phyloP scores from a whole-genome alignment of 2,888 invertebrate species.

The Plutella xylostella region DNA sequence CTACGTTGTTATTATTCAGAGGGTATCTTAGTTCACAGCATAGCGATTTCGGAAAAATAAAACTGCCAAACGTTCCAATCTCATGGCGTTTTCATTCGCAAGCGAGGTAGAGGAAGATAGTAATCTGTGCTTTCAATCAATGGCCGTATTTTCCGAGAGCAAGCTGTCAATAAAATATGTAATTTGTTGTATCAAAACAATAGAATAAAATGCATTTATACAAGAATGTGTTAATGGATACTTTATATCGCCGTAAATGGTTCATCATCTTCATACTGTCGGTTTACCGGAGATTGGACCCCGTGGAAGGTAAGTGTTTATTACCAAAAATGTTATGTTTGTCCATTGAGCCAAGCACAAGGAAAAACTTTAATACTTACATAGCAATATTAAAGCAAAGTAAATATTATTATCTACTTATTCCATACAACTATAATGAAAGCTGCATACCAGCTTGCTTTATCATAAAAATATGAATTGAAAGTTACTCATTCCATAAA shows the following conservation, averaged over 20 bases:
- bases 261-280: slow-evolving; percentile 40
- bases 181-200: slow-evolving; percentile 35
- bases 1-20: too few relatives aligned
- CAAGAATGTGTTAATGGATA: slow-evolving; percentile 45
- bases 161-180: slow-evolving; percentile 39
- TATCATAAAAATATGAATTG: background rate
- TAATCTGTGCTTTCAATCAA: too few relatives aligned
- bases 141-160: slow-evolving; percentile 40
- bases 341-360: background rate
- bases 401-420: background rate
- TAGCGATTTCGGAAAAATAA: too few relatives aligned
- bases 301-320: slow-evolving; percentile 43
- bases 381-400: background rate
- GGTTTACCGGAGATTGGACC: slow-evolving; percentile 34
- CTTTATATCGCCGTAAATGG: slow-evolving; percentile 41
- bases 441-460: background rate
- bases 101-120: too few relatives aligned
- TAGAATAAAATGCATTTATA: slow-evolving; percentile 40
- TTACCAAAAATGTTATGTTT: slow-evolving; percentile 6
- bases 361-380: background rate
- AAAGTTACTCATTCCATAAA: background rate
- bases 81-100: too few relatives aligned
- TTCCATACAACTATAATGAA: background rate
- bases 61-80: too few relatives aligned
- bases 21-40: too few relatives aligned